Percentiles rank a stretch among this genome's conserved stretches.
Conservation (phyloP, 2,113 vertebrate species). For the Bos javanicus region DNA sequence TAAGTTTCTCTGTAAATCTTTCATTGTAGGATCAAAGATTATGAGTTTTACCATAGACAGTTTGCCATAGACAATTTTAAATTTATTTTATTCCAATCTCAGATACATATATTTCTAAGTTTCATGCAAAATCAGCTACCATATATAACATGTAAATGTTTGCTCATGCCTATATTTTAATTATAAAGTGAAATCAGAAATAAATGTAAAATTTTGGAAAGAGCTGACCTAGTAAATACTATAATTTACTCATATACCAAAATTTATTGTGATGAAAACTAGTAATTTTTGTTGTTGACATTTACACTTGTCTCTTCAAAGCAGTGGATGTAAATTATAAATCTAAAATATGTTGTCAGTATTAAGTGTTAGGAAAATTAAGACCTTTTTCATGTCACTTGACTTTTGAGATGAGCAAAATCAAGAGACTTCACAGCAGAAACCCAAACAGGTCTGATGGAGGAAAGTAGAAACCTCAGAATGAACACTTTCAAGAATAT, state of each 20-base stretch:
- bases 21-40: constrained; percentile 47
- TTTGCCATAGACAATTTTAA: constrained; percentile 43
- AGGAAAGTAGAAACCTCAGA: not conserved
- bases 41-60: constrained; percentile 37
- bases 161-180: not conserved
- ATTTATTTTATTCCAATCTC: constrained; percentile 60
- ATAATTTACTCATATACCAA: not conserved
- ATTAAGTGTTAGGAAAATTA: not conserved
- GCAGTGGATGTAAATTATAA: not conserved
- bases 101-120: constrained; percentile 21
- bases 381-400: not conserved
- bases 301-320: not conserved
- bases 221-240: not conserved
- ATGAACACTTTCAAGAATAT: not conserved
- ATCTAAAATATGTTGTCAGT: not conserved
- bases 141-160: constrained; percentile 35
- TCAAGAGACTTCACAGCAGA: not conserved
- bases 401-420: not conserved
- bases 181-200: constrained; percentile 34
- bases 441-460: not conserved
- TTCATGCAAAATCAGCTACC: constrained; percentile 52
- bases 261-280: not conserved
- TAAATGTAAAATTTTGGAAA: constrained; percentile 32
- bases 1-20: constrained; percentile 57
- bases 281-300: not conserved